Base-by-base conservation (phyloP, 2,888 invertebrate genomes). In the Malthinus seriepunctatus region DNA sequence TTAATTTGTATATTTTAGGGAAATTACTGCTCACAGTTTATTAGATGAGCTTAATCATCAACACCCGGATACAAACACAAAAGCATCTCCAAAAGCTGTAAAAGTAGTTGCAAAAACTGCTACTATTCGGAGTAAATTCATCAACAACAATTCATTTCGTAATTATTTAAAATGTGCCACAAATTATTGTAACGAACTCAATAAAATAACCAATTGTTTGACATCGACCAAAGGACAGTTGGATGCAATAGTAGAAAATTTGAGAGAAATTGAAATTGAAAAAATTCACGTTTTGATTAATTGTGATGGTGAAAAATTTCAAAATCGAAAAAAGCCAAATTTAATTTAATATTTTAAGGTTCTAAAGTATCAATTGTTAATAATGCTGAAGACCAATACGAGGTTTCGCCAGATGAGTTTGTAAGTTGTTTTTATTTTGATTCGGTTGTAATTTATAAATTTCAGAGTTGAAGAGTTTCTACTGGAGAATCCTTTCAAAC, bases 61-160 rank as follows among this genome's bases (percentile, higher is more conserved):
- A n/a, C 10, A 46, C 14, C 38, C 46, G 1, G 14, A 2, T 32
- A 32, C 10, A n/a, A 23, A 46, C 5, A 23, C 37, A 3, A 48
- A 15, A 12, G 54, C 23, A 15, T n/a, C 34, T 7, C n/a, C 9
- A 10, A 12, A 12, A 10, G 8, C 34, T 0, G n/a, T 50, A 15
- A 35, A 35, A 11, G 12, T 50, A 11, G 14, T 50, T 9, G 5
- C 45, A n/a, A 44, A 3, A 6, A 45, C 45, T 32, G 9, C 49
- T 23, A 56, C 44, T 8, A 35, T 50, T 32, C 8, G 50, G 44
- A 35, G 50, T 33, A n/a, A 31, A 42, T 38, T 55, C 8, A 14
- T 55, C 3, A n/a, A 15, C 5, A 31, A 49, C 11, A 15, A n/a
- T 33, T 15, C n/a, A 6, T 33, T 49, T 0, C 23, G 7, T 32